phyloP scores from a whole-genome alignment of 2,797 vertebrate genomes.

The Arctocebus calabarensis region DNA sequence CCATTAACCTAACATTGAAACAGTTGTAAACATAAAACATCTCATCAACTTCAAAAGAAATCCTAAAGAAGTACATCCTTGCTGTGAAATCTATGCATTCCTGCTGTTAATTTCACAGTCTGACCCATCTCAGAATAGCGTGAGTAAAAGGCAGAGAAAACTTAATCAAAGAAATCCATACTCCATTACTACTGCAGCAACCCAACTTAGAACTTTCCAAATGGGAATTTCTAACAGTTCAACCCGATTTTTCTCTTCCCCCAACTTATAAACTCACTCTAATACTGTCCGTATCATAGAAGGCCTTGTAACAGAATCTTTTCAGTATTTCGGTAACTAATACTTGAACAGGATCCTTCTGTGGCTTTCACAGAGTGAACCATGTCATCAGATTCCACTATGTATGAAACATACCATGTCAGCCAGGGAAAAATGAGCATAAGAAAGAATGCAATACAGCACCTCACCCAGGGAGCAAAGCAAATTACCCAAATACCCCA shows the following conservation, averaged over 20 bases:
- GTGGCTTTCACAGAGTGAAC: conserved; percentile 16
- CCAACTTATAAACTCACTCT: background rate
- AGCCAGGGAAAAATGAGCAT: conserved; percentile 43
- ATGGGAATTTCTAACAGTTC: background rate
- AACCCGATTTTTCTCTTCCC: conserved; percentile 26
- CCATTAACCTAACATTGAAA: conserved; percentile 11
- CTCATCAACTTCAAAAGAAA: conserved; percentile 36
- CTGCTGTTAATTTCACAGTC: conserved; percentile 54
- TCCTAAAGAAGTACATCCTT: background rate
- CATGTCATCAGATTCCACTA: background rate
- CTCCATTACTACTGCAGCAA: conserved; percentile 37
- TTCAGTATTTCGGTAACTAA: background rate
- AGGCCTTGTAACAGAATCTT: conserved; percentile 30
- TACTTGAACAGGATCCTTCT: conserved; percentile 5
- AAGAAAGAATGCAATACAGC: conserved; percentile 30
- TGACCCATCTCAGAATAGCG: conserved; percentile 56
- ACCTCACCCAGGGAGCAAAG: conserved; percentile 22
- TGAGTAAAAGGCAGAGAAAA: conserved; percentile 63
- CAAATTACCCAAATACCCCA: background rate
- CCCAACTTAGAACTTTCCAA: conserved; percentile 35
- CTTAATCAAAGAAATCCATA: conserved; percentile 48
- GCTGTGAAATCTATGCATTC: conserved; percentile 36
- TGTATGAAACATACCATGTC: conserved; percentile 15
- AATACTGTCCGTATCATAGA: background rate
- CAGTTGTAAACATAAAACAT: background rate